Evolutionary conservation across 1,140 invertebrate genomes (phyloP).

Genomic region (Rhyacophila brunnea): DNA sequence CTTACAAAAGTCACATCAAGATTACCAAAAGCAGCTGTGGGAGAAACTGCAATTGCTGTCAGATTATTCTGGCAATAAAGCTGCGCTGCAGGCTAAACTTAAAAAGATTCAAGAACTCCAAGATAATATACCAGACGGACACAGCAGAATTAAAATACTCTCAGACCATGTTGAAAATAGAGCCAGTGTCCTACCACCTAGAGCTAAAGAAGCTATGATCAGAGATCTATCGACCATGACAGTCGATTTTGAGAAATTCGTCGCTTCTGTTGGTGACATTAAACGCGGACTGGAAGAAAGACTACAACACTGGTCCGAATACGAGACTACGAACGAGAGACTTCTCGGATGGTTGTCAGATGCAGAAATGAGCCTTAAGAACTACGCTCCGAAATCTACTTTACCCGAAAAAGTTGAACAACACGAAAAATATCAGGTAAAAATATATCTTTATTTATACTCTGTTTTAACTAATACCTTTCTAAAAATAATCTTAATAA

Average conservation of each 20-base stretch:
- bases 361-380: conserved; percentile 83
- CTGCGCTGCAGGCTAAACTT: conserved; percentile 69
- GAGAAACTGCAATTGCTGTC: conserved; percentile 73
- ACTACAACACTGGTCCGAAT: conserved; percentile 87
- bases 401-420: conserved; percentile 90
- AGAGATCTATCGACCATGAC: conserved; percentile 73
- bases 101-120: conserved; percentile 75
- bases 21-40: conserved; percentile 86
- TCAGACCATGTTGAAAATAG: conserved; percentile 68
- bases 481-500: conserved; percentile 11
- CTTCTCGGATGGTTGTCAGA: conserved; percentile 82
- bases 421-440: conserved; percentile 85
- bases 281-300: conserved; percentile 78
- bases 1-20: conserved; percentile 78
- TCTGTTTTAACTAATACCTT: conserved; percentile 5
- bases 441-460: conserved; percentile 22
- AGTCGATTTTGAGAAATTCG: conserved; percentile 80
- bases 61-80: conserved; percentile 81
- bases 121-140: conserved; percentile 72
- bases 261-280: conserved; percentile 71
- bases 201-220: conserved; percentile 78
- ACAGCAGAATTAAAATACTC: conserved; percentile 68
- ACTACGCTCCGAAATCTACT: conserved; percentile 79
- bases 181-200: conserved; percentile 63
- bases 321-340: conserved; percentile 82